Evolutionary conservation across 2,888 invertebrate genomes (phyloP).

Genomic region (Criorhina ranunculi): DNA sequence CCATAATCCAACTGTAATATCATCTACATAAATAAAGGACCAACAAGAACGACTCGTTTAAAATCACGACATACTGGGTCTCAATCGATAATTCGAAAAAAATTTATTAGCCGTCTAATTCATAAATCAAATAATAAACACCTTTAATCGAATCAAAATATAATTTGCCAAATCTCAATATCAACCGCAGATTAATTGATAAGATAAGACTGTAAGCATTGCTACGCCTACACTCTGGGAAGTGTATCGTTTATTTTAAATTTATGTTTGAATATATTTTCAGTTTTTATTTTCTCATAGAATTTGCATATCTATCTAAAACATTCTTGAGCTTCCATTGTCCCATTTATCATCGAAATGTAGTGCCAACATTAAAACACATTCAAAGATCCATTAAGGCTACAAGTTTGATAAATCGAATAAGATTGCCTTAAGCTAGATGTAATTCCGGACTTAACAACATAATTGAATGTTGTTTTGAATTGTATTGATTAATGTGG

Average conservation of each 20-base stretch:
- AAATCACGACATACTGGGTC: not conserved
- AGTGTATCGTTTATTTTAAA: conserved; percentile 13
- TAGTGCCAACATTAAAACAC: conserved; percentile 17
- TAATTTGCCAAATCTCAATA: conserved; percentile 38
- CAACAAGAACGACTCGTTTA: conserved; percentile 25
- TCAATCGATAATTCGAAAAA: conserved; percentile 6
- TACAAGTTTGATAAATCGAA: conserved; percentile 5
- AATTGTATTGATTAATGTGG: conserved; percentile 27
- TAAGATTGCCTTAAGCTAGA: conserved; percentile 47
- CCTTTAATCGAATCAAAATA: conserved; percentile 36
- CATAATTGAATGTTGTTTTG: conserved; percentile 21
- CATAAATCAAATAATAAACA: conserved; percentile 42
- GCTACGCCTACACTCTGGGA: conserved; percentile 19
- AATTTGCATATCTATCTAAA: conserved; percentile 20
- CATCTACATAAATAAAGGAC: conserved; percentile 20
- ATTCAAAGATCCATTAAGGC: conserved; percentile 26
- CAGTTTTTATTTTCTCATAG: not conserved
- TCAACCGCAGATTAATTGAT: conserved; percentile 41
- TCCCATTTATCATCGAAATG: conserved; percentile 9
- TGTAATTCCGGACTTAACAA: conserved; percentile 51
- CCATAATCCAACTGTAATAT: not conserved
- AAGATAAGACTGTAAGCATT: conserved; percentile 7
- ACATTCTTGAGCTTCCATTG: not conserved
- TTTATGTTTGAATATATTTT: not conserved
- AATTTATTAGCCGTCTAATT: conserved; percentile 39